Percentiles rank a stretch among this genome's conserved stretches.
phyloP scores from a whole-genome alignment of 2,888 invertebrate genomes.

The Lordiphosa fenestrarum region DNA sequence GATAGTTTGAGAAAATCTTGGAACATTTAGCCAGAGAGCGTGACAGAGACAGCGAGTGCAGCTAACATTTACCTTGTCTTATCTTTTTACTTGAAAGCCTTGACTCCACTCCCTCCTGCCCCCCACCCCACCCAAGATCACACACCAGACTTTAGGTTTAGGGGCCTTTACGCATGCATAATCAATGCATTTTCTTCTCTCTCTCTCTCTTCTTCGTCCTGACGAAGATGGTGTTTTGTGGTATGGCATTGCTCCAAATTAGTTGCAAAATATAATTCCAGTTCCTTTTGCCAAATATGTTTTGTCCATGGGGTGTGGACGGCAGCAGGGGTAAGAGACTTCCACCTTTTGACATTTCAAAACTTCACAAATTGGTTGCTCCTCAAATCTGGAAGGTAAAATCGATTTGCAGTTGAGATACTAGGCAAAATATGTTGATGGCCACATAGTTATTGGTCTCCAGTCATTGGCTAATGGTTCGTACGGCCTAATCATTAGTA shows the following conservation, averaged over 20 bases:
- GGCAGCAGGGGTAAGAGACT: neutral
- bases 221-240: conserved; percentile 8
- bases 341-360: conserved; percentile 3
- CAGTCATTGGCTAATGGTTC: conserved; percentile 1
- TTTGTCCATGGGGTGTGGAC: neutral
- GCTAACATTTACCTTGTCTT: conserved; percentile 59
- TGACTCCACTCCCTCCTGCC: conserved; percentile 21
- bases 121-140: conserved; percentile 37
- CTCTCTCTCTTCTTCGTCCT: conserved; percentile 15
- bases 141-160: conserved; percentile 42
- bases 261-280: conserved; percentile 64
- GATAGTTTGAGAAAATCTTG: conserved; percentile 60
- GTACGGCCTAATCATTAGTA: neutral
- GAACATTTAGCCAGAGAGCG: conserved; percentile 30
- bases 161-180: conserved; percentile 67
- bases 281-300: conserved; percentile 28
- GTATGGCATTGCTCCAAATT: conserved; percentile 42
- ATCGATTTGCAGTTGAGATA: conserved; percentile 4
- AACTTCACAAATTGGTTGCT: too few relatives aligned
- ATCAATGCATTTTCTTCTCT: conserved; percentile 67
- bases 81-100: conserved; percentile 68
- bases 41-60: neutral
- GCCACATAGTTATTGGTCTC: conserved; percentile 4
- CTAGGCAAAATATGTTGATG: conserved; percentile 8
- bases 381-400: neutral